These are phyloP conservation scores for Hozukius guyotensis DNA, from an alignment of 2,797 vertebrate species.

Conservation along the genomic window DNA sequence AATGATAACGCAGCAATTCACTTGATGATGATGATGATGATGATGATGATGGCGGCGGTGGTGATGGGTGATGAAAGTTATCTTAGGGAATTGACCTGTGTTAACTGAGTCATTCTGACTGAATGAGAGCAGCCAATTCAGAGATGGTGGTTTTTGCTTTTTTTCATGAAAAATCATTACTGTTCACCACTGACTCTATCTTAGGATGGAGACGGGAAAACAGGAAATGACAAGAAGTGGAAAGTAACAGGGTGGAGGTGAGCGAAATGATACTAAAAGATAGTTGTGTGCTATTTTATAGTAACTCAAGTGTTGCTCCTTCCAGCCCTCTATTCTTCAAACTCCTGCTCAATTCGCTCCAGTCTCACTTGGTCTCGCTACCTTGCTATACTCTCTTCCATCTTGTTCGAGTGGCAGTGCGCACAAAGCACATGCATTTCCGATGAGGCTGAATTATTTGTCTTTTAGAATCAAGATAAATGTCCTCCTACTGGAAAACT, in stretches of 20 bases:
- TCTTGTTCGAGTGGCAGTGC: not conserved
- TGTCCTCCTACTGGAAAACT: constrained; percentile 45
- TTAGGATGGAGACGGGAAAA: constrained; percentile 7
- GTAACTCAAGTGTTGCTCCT: not conserved
- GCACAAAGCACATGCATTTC: constrained; percentile 3
- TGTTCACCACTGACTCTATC: constrained; percentile 26
- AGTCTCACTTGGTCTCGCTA: not conserved
- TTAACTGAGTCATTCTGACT: constrained; percentile 40
- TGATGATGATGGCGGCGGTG: not conserved
- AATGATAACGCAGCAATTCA: not conserved
- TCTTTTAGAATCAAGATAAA: constrained; percentile 57
- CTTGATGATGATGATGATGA: constrained; percentile 9
- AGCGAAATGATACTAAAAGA: constrained; percentile 15
- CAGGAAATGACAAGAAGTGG: not conserved
- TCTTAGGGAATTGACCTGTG: constrained; percentile 40
- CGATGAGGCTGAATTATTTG: constrained; percentile 24
- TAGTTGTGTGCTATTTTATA: constrained; percentile 9
- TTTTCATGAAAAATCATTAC: constrained; percentile 41
- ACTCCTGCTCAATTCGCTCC: not conserved
- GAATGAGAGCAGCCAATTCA: constrained; percentile 31
- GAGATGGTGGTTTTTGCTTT: constrained; percentile 25
- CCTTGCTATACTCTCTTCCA: not conserved
- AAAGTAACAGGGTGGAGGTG: constrained; percentile 11
- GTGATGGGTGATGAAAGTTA: constrained; percentile 18
- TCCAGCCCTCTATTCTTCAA: not conserved